phyloP scores from a whole-genome alignment of 2,888 invertebrate genomes.

The Hirtodrosophila duncani region DNA sequence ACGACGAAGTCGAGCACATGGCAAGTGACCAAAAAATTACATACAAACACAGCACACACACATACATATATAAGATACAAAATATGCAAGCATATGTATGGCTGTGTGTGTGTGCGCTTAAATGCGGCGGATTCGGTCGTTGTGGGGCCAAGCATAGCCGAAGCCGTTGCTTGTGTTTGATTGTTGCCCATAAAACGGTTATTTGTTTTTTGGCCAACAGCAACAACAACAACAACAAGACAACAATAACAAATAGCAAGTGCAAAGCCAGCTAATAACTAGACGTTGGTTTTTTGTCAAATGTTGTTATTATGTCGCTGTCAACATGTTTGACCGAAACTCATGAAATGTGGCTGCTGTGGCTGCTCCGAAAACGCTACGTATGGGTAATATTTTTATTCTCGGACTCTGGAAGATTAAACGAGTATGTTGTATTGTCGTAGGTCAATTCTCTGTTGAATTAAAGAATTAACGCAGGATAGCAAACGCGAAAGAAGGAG shows the following conservation, averaged over 20 bases:
- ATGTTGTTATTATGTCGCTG: conserved; percentile 29
- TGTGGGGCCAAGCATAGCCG: conserved; percentile 47
- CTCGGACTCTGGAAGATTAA: too few species aligned
- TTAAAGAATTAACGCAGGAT: too few species aligned
- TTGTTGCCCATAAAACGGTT: conserved; percentile 60
- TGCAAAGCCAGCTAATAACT: conserved; percentile 55
- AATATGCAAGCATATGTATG: neutral
- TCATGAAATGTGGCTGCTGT: neutral
- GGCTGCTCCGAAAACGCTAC: conserved; percentile 17
- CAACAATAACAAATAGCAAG: conserved; percentile 13
- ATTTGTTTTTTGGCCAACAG: conserved; percentile 54
- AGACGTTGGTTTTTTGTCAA: conserved; percentile 38
- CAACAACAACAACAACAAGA: conserved; percentile 8
- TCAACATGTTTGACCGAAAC: conserved; percentile 39
- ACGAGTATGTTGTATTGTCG: too few species aligned
- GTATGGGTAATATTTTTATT: conserved; percentile 39
- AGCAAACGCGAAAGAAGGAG: too few species aligned
- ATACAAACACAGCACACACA: conserved; percentile 13
- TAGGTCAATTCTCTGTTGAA: too few species aligned
- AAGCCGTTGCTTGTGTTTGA: conserved; percentile 68
- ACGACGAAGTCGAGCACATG: conserved; percentile 45
- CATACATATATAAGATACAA: neutral
- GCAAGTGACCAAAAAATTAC: conserved; percentile 49
- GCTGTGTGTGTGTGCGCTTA: conserved; percentile 16
- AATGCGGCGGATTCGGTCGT: conserved; percentile 30